Base-by-base conservation (phyloP, 2,888 invertebrate genomes). In the Cerastis leucographa region DNA sequence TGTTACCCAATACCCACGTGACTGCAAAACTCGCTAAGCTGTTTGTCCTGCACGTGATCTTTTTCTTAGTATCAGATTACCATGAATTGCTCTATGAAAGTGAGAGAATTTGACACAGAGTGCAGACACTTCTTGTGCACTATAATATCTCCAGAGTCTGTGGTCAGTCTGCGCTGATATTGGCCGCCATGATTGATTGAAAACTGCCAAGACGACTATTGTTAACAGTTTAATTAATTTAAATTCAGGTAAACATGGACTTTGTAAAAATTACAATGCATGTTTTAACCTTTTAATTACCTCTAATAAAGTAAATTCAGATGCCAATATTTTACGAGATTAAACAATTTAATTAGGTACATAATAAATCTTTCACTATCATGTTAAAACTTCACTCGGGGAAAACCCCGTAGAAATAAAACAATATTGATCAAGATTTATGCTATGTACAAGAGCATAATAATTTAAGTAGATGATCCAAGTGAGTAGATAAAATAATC, bases 351-450 rank as follows among this genome's bases (percentile, higher is more conserved):
- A 9, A 44, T 35, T 25, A n/a, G n/a, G n/a, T n/a, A 29, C n/a
- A n/a, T 17, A 29, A 7, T 42, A 64, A 64, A 64, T 19, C 35
- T 71, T 62, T 78, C n/a, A 54, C 19, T 54, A 4, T n/a, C n/a
- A 2, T 1, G 2, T 19, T 29, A 46, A 62, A 51, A 71, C 19
- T 54, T 54, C n/a, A 54, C 14, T n/a, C 3, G 61, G 71, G 79
- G 12, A 71, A 71, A 79, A 46, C 79, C 42, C 54, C 19, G 4
- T 22, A 6, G 11, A 71, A 8, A 79, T 42, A 29, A 78, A 46
- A 79, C 17, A 54, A 71, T 42, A 46, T 71, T 64, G n/a, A 35
- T 54, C 22, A 54, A 64, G 29, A 42, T 64, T 11, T 54, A 46
- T 14, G 9, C 5, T 40, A 29, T 35, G 5, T 51, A 51, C 9